A percentile compares a stretch with the other conserved stretches of the same genome.
Evolutionary conservation across 2,113 vertebrate species (phyloP).

Genomic region (Heloderma charlesbogerti): DNA sequence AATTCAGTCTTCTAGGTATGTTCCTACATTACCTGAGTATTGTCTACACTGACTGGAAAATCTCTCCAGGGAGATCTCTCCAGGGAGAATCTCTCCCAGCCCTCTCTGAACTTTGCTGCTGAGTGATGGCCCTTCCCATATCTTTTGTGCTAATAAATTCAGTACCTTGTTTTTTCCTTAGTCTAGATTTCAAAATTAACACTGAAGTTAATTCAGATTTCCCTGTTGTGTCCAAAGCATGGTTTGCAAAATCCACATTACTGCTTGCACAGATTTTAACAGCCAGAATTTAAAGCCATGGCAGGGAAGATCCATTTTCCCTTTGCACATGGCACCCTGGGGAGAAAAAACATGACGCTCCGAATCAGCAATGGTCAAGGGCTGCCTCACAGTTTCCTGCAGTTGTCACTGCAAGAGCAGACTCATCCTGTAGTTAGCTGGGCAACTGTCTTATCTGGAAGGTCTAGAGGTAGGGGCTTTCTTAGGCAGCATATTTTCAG

Average conservation of each 20-base stretch:
- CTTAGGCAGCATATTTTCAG: slow-evolving; percentile 33
- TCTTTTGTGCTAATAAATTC: no score
- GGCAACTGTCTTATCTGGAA: slow-evolving; percentile 53
- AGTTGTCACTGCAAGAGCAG: slow-evolving; percentile 54
- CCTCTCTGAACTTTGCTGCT: no score
- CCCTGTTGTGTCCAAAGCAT: not conserved
- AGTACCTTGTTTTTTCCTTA: not conserved
- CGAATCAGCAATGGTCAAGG: slow-evolving; percentile 11
- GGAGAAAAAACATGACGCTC: slow-evolving; percentile 19
- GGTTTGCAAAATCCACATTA: not conserved
- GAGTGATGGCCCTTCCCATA: no score
- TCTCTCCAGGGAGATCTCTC: no score
- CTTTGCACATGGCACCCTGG: not conserved
- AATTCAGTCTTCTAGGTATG: not conserved
- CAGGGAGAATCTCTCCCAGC: no score
- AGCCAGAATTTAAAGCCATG: not conserved
- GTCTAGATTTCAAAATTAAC: not conserved
- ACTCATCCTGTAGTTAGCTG: slow-evolving; percentile 19
- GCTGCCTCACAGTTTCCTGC: slow-evolving; percentile 49
- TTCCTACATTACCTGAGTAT: not conserved
- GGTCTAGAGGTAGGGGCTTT: slow-evolving; percentile 52
- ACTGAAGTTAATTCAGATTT: fast-evolving
- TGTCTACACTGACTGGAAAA: not conserved
- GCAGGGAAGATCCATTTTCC: slow-evolving; percentile 25
- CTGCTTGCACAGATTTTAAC: not conserved